Conservation (phyloP, 2,888 invertebrate genomes). For the Petrophora chlorosata region DNA sequence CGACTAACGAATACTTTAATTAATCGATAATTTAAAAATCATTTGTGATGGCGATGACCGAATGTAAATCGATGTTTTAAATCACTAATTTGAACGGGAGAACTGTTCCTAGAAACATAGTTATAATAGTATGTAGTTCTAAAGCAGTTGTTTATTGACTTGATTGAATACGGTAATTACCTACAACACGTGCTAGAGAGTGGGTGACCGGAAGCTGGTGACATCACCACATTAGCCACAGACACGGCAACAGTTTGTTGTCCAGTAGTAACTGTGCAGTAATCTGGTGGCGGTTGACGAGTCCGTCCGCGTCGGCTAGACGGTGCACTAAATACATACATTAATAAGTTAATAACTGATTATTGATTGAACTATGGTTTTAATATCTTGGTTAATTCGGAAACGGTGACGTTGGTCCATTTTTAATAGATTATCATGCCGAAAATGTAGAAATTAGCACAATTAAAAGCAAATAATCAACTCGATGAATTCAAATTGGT, state of each 20-base stretch:
- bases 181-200: slow-evolving; percentile 25
- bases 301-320: slow-evolving; percentile 29
- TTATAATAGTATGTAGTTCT: too few species aligned
- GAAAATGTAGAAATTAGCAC: too few species aligned
- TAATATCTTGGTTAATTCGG: too few species aligned
- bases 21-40: too few species aligned
- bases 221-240: slow-evolving; percentile 34
- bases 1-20: too few species aligned
- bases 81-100: too few species aligned
- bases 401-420: too few species aligned
- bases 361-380: slow-evolving; percentile 8
- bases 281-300: slow-evolving; percentile 19
- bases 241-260: slow-evolving; percentile 39
- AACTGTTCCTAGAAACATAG: slow-evolving; percentile 11
- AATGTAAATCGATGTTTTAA: too few species aligned
- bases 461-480: too few species aligned
- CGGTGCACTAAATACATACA: slow-evolving; percentile 4
- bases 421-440: too few species aligned
- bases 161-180: slow-evolving; percentile 19
- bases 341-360: slow-evolving; percentile 15
- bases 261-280: neutral
- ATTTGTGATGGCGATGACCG: too few species aligned
- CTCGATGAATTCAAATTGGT: too few species aligned
- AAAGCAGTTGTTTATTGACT: slow-evolving; percentile 5
- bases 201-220: slow-evolving; percentile 44